Evolutionary conservation across 2,113 vertebrate species (phyloP), one percentile per base, ranked within the genome.

Genomic region (Haliaeetus leucogaster): DNA sequence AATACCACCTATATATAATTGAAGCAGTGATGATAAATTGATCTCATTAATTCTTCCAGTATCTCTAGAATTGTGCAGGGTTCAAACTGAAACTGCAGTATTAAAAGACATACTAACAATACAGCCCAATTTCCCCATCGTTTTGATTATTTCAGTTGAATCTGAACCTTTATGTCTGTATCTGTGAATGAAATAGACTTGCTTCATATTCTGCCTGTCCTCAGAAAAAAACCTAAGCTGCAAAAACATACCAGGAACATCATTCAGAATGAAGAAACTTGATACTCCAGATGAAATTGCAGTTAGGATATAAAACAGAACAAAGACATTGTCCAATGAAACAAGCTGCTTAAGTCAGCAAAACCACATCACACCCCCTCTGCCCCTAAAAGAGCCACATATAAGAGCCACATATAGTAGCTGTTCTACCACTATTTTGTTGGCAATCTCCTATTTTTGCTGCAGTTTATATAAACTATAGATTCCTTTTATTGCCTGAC

Each of bases 41-140:
- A 56, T n/a, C 8, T 63, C 16, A 3, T 83, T 52, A 65, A 52
- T 73, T 86, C 25, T 79, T 78, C 7, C 10, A 50, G 12, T 52
- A 43, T 42, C 40, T 78, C 29, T 73, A 56, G 18, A 88, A 12
- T 11, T 36, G 11, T 68, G 10, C 9, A 65, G 4, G 27, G 12
- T 40, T 86, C 26, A 78, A 76, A 82, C 5, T 12, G 47, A 59
- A 82, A 61, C 20, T 16, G 30, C 23, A 38, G 8, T 27, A 36
- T 61, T 70, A 61, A 43, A 61, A 62, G 36, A 29, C 29, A 26
- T 66, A 55, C 14, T 42, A 43, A 27, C 4, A 47, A 9, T n/a
- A 38, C 7, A 59, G 12, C 4, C 6, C 0, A 0, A 10, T 40
- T 74, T 13, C 1, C 7, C 30, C 3, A 34, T 3, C 16, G 19